These are phyloP conservation scores for Lepus oiostolus DNA, from an alignment of 2,797 vertebrate species.

Conservation along the genomic window DNA sequence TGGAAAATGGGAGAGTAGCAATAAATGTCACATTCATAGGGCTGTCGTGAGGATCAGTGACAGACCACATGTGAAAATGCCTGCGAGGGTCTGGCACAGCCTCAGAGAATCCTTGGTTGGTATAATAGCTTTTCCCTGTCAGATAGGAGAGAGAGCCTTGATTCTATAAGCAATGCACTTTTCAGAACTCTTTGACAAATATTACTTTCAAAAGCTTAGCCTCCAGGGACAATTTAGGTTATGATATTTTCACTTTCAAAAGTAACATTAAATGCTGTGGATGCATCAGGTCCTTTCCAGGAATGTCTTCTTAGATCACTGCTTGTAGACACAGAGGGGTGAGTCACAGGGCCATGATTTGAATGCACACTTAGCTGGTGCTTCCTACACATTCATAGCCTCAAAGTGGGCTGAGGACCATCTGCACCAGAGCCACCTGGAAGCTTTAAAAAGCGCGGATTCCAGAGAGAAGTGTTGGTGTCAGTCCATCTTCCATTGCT, in stretches of 20 bases:
- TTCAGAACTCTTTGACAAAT: slow-evolving; percentile 10
- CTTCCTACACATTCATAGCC: not conserved
- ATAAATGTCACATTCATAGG: not conserved
- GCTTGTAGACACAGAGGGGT: not conserved
- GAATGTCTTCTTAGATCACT: not conserved
- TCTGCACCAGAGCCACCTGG: not conserved
- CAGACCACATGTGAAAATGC: not conserved
- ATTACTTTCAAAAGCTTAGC: slow-evolving; percentile 30
- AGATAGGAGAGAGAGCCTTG: not conserved
- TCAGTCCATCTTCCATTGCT: too few relatives aligned
- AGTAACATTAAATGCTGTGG: not conserved
- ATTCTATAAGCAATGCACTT: not conserved
- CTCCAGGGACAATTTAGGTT: not conserved
- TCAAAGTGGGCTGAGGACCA: not conserved
- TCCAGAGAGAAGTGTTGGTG: not conserved
- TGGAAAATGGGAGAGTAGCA: slow-evolving; percentile 20
- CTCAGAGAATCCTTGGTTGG: not conserved
- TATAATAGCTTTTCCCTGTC: not conserved
- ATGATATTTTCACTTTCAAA: slow-evolving; percentile 53
- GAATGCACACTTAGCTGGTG: not conserved
- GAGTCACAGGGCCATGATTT: not conserved
- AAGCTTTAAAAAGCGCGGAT: not conserved
- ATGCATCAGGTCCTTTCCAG: not conserved
- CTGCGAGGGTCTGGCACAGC: not conserved
- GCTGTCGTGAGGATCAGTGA: not conserved